phyloP scores from a whole-genome alignment of 2,797 vertebrate species.

The Propithecus perrieri region DNA sequence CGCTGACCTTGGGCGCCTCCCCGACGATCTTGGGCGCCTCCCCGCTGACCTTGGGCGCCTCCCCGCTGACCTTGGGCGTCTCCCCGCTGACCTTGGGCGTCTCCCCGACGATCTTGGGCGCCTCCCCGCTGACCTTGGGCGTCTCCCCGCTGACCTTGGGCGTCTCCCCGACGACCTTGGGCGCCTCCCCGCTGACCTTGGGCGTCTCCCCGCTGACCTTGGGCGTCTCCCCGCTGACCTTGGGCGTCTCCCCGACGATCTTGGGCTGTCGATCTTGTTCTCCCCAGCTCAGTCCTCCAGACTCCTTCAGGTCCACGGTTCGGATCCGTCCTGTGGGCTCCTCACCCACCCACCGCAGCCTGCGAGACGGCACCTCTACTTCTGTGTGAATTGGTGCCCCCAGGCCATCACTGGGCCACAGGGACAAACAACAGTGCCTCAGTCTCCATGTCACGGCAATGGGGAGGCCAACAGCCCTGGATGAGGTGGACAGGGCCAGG shows the following conservation, averaged over 20 bases:
- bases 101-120: too few relatives aligned
- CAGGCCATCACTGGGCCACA: neutral
- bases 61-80: neutral
- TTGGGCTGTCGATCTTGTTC: fast-evolving
- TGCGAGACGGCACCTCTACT: fast-evolving
- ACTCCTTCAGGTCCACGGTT: neutral
- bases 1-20: too few relatives aligned
- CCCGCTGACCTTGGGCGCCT: neutral
- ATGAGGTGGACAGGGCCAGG: fast-evolving
- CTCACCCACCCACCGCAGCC: neutral
- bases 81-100: too few relatives aligned
- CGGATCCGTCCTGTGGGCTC: neutral
- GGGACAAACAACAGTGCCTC: fast-evolving
- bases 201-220: neutral
- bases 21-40: too few relatives aligned
- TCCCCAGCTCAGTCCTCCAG: neutral
- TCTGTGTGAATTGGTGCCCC: neutral
- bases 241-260: too few relatives aligned
- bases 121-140: neutral
- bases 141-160: neutral
- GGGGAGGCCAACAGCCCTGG: neutral
- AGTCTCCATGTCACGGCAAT: fast-evolving
- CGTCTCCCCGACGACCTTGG: neutral
- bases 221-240: too few relatives aligned
- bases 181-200: neutral